Evolutionary conservation across 2,797 vertebrate species (phyloP), one percentile per base, ranked within the genome.

Genomic region (Thalassophryne amazonica): DNA sequence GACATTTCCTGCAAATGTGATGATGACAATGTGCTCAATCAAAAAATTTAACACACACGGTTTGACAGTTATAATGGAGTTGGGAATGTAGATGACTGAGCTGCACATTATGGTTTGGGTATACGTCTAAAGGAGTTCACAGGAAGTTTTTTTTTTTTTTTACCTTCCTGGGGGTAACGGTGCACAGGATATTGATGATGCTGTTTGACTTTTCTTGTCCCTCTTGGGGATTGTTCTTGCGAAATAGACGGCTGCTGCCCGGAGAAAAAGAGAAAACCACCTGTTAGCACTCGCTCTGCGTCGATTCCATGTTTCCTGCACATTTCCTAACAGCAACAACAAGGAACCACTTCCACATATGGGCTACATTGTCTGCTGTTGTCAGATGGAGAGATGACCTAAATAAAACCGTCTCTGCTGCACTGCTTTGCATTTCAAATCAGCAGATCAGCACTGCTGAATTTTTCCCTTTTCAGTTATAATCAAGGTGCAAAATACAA

Each of bases 151-250:
- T n/a, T n/a, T n/a, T n/a, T n/a, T n/a, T 22, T 24, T 68, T 81
- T 77, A 90, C 91, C 87, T 93, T 92, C 56, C 87, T 80, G 4
- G 90, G 90, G 1, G 89, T 91, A 68, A 92, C 90, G 0, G 89
- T 91, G 53, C 89, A 90, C 42, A 92, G 76, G 55, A 93, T 92
- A 52, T 93, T 93, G 73, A 93, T 92, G 84, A 93, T 93, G 73
- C 91, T 93, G 74, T 93, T 93, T 18, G 91, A 93, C 74, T 92
- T 93, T 73, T 92, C 89, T 59, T 92, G 91, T 36, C 91, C 91
- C 56, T 92, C 91, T 38, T 93, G 87, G 9, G 90, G 91, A 60
- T 89, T 75, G 9, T 90, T 90, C 72, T 88, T 92, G 42, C 91
- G 90, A 80, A 93, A 92, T 49, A 93, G 75, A 4, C 88, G 88